These are phyloP conservation scores for Vimba vimba DNA, from an alignment of 2,113 vertebrate genomes.

Conservation along the genomic window DNA sequence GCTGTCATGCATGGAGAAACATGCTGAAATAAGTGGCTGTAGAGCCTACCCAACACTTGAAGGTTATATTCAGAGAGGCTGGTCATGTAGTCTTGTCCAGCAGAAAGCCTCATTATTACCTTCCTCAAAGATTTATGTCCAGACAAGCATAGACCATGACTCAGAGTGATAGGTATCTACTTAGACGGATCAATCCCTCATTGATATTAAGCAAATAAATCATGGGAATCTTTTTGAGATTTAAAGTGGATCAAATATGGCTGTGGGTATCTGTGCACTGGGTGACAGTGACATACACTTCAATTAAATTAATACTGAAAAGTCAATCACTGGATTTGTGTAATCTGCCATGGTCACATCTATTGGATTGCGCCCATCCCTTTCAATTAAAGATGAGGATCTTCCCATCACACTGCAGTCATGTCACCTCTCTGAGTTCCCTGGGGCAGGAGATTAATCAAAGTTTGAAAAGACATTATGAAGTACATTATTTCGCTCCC, in stretches of 20 bases:
- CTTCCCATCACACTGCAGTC: constrained; percentile 46
- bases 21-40: neutral
- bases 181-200: constrained; percentile 13
- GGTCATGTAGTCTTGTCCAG: constrained; percentile 14
- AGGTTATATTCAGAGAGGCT: constrained; percentile 21
- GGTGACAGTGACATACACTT: constrained; percentile 44
- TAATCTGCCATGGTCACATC: constrained; percentile 48
- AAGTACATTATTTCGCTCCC: constrained; percentile 43
- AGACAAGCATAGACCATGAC: neutral
- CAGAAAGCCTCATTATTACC: constrained; percentile 34
- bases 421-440: constrained; percentile 42
- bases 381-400: constrained; percentile 49
- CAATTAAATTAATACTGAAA: constrained; percentile 49
- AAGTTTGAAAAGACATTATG: constrained; percentile 50
- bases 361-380: constrained; percentile 44
- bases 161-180: constrained; percentile 20
- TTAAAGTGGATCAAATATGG: constrained; percentile 41
- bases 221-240: constrained; percentile 17
- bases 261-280: constrained; percentile 33
- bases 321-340: constrained; percentile 49
- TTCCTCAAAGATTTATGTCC: constrained; percentile 21
- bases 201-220: constrained; percentile 34
- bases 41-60: neutral
- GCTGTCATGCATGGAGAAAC: neutral
- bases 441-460: constrained; percentile 47